Base-by-base conservation (phyloP, 2,797 vertebrate species). In the Pyrrhura leucotis region DNA sequence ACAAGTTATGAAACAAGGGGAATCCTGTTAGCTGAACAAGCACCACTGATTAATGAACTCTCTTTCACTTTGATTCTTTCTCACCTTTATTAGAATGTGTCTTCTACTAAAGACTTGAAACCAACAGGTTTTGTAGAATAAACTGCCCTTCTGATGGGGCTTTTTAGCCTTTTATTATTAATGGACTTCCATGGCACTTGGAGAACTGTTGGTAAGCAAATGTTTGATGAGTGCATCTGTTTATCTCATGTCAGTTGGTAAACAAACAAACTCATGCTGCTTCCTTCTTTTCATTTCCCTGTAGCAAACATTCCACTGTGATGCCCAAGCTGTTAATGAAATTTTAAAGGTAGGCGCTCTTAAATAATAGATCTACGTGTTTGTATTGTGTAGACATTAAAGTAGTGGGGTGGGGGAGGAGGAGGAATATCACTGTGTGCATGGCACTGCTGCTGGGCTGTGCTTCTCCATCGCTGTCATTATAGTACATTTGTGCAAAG, bases 321-420 rank as follows among this genome's bases (percentile, higher is more conserved):
- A 39, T 39, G 39, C 39, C 39, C 98, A 98, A 63, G 98, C 98
- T 93, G 99, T 99, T 48, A 98, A 99, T 96, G 99, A 99, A 85
- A 99, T 99, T 95, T 97, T 99, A 94, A 99, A 98, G 98, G 99
- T 99, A 96, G 98, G 98, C 97, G 45, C 44, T 85, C 28, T 66
- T 79, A 18, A 86, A 37, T 42, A 72, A 15, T 18, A 51, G 3
- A 12, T 15, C 13, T 59, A 56, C 51, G 2, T 48, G 16, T 66
- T 93, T 62, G 35, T n/a, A 8, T 81, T 93, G 61, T 50, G 35
- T 12, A 29, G 1, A 1, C 4, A 1, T 67, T 42, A 20, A 85
- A 25, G 50, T n/a, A 56, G 40, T 4, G 40, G 11, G 3, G 4
- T 1, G 10, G 13, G 19, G 7, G 44, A 11, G 31, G 2, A 25